phyloP scores from a whole-genome alignment of 2,888 invertebrate species.

The Cactoblastis cactorum region DNA sequence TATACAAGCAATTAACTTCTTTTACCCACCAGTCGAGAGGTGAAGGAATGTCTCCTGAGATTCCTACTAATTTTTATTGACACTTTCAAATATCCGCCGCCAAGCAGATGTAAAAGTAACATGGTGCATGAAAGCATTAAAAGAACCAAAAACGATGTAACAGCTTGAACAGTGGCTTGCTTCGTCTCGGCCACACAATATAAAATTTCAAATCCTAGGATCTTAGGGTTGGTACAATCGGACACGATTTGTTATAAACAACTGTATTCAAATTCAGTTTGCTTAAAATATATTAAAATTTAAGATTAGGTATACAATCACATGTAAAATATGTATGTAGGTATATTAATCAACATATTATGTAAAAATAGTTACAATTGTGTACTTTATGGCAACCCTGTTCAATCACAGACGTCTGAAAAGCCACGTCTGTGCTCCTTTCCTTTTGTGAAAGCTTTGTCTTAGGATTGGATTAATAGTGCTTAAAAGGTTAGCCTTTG shows the following conservation, averaged over 20 bases:
- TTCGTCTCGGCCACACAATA: slow-evolving; percentile 41
- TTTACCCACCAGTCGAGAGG: slow-evolving; percentile 24
- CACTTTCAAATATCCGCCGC: slow-evolving; percentile 17
- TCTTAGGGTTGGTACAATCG: neutral
- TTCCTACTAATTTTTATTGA: slow-evolving; percentile 22
- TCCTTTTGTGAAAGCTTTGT: slow-evolving; percentile 35
- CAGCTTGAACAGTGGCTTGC: slow-evolving; percentile 47
- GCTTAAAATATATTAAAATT: no score
- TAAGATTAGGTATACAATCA: no score
- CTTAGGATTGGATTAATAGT: slow-evolving; percentile 34
- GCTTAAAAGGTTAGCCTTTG: slow-evolving; percentile 36
- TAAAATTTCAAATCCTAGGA: neutral
- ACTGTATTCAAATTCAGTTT: no score
- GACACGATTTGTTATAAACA: no score
- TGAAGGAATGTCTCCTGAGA: slow-evolving; percentile 24
- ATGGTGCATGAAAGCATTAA: slow-evolving; percentile 27
- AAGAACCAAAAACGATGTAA: slow-evolving; percentile 38
- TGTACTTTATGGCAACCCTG: slow-evolving; percentile 24
- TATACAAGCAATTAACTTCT: slow-evolving; percentile 50
- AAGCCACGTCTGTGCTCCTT: slow-evolving; percentile 45
- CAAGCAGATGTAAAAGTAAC: slow-evolving; percentile 6
- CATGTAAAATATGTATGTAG: no score
- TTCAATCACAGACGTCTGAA: slow-evolving; percentile 35
- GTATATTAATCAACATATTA: no score
- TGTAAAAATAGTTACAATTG: neutral